Base-by-base conservation (phyloP, 2,888 invertebrate genomes). In the Tipula helvola region DNA sequence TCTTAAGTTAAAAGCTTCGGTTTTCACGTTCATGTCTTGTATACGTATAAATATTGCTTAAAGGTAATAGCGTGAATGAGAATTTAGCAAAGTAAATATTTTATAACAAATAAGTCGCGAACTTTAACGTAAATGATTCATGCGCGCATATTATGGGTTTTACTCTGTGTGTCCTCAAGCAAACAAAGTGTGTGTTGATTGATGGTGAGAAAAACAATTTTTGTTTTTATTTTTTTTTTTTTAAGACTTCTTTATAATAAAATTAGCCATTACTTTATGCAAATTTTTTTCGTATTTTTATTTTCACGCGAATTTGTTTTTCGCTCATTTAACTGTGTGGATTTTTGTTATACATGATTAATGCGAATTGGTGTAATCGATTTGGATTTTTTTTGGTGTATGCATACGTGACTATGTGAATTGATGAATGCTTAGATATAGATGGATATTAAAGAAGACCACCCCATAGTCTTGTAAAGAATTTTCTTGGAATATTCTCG, bases 11-110 rank as follows among this genome's bases (percentile, higher is more conserved):
- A 71, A 71, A 18, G 71, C 71, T 71, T 71, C 28, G 28, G 28
- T 3, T 28, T 71, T 28, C 12, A 28, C 71, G 28, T 71, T 71
- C 71, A 71, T 71, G 28, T 28, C 28, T 28, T 10, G 28, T 71
- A 71, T 71, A n/a, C n/a, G 28, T 28, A 28, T 28, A 28, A 28
- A 28, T 28, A 71, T 71, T 71, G 71, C 71, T 71, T 71, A 10
- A 71, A 71, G 71, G 71, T 71, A 71, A 71, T 71, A 71, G 71
- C 71, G 71, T 71, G 71, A 71, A 71, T 71, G 71, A 71, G 71
- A 71, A 71, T 71, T 71, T 71, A 71, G 10, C 71, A 71, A 71
- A 71, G 71, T 71, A 71, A 71, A 71, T 71, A 71, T n/a, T 71
- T 71, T 28, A 71, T 71, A 18, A 57, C 52, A 57, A 57, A 71